Evolutionary conservation across 2,888 invertebrate species (phyloP).

Genomic region (Aricia artaxerxes): DNA sequence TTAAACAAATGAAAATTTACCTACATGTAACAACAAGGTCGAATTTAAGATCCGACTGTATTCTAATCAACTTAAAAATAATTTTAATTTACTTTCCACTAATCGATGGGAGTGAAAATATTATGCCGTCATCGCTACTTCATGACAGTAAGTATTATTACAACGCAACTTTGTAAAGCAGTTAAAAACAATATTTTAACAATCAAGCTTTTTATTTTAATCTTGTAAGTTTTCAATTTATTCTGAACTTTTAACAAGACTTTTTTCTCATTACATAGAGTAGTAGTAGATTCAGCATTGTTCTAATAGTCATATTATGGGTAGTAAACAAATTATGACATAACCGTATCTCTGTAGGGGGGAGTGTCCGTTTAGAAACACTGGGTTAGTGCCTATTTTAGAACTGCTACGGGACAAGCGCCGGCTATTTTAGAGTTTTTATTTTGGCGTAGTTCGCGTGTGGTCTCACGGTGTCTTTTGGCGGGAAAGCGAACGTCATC

Average conservation of each 20-base stretch:
- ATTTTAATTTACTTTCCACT: too few species aligned
- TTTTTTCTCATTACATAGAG: not conserved
- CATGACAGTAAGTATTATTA: too few species aligned
- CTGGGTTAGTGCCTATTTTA: slow-evolving; percentile 66
- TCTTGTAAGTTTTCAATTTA: too few species aligned
- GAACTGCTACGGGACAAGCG: slow-evolving; percentile 61
- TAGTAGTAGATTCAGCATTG: not conserved
- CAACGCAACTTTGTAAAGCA: too few species aligned
- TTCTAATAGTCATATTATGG: not conserved
- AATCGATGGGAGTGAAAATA: too few species aligned
- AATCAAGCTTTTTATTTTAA: too few species aligned
- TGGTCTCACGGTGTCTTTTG: slow-evolving; percentile 71
- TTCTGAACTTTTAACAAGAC: not conserved
- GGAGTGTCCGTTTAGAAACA: slow-evolving; percentile 54
- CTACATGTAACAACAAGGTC: too few species aligned
- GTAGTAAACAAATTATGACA: not conserved
- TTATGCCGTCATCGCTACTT: too few species aligned
- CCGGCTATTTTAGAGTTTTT: slow-evolving; percentile 76
- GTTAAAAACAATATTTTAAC: too few species aligned
- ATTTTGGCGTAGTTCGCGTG: slow-evolving; percentile 80
- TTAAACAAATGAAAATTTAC: too few species aligned
- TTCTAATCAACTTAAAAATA: too few species aligned
- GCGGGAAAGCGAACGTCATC: slow-evolving; percentile 68
- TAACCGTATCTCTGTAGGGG: slow-evolving; percentile 63
- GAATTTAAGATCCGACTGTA: too few species aligned